Evolutionary conservation across 2,888 invertebrate species (phyloP).

Genomic region (Tillus elongatus): DNA sequence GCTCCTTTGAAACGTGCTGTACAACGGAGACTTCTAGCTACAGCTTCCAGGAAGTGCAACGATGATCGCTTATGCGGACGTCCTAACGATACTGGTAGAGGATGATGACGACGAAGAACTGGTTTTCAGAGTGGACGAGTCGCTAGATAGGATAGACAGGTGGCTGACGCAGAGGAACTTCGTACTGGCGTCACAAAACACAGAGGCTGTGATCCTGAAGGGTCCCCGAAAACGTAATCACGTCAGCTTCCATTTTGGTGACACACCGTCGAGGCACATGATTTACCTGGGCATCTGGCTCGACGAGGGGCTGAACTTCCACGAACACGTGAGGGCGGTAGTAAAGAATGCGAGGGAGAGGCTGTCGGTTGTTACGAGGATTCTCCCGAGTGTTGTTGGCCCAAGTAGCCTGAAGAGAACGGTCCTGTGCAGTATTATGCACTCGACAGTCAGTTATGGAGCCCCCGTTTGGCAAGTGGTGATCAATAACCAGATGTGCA

Average conservation of each 20-base stretch:
- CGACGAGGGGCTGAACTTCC: too few relatives aligned
- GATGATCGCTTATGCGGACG: conserved; percentile 9
- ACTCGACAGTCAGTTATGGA: too few relatives aligned
- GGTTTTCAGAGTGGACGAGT: too few relatives aligned
- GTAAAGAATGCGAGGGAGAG: too few relatives aligned
- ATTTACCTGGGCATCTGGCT: conserved; percentile 10
- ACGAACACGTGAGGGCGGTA: too few relatives aligned
- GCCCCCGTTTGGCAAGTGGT: too few relatives aligned
- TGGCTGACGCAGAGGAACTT: conserved; percentile 8
- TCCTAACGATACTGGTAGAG: conserved; percentile 4
- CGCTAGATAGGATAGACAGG: background rate
- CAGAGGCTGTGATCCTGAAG: conserved; percentile 9
- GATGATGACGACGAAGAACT: conserved; percentile 7
- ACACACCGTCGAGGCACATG: background rate
- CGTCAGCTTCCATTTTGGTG: background rate
- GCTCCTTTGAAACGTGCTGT: too few relatives aligned
- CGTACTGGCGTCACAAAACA: conserved; percentile 11
- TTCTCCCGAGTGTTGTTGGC: too few relatives aligned
- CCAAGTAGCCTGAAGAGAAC: too few relatives aligned
- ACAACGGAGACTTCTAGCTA: conserved; percentile 9
- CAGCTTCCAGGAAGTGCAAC: conserved; percentile 5
- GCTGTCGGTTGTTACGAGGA: too few relatives aligned
- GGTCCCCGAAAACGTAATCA: background rate
- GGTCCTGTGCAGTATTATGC: too few relatives aligned
- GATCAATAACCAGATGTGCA: too few relatives aligned